phyloP scores from a whole-genome alignment of 2,888 invertebrate genomes.

The Melipona bicolor region DNA sequence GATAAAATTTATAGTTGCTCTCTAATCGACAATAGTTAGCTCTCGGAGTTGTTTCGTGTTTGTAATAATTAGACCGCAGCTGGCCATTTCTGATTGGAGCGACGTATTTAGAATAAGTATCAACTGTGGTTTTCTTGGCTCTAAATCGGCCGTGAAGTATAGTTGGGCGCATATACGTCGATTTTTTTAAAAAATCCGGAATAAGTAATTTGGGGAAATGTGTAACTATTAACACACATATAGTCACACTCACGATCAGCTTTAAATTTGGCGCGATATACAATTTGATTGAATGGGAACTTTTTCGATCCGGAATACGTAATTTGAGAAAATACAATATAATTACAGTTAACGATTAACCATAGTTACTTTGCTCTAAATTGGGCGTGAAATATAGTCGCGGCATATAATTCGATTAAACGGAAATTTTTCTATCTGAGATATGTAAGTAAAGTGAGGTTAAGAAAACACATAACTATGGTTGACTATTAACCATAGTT shows the following conservation, averaged over 20 bases:
- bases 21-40: slow-evolving; percentile 17
- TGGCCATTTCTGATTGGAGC: background rate
- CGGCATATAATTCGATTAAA: background rate
- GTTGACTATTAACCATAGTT: background rate
- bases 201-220: background rate
- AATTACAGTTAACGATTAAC: background rate
- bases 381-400: background rate
- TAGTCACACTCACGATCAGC: too few relatives aligned
- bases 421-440: background rate
- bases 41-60: background rate
- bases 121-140: background rate
- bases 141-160: background rate
- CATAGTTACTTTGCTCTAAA: background rate
- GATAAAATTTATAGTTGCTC: slow-evolving; percentile 14
- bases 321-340: background rate
- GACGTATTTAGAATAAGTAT: background rate
- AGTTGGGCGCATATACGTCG: background rate
- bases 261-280: background rate
- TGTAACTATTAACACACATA: background rate
- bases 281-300: too few relatives aligned
- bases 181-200: background rate
- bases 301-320: background rate
- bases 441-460: background rate
- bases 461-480: background rate
- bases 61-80: background rate